phyloP scores from a whole-genome alignment of 2,113 vertebrate genomes.

The Clarias batrachus region DNA sequence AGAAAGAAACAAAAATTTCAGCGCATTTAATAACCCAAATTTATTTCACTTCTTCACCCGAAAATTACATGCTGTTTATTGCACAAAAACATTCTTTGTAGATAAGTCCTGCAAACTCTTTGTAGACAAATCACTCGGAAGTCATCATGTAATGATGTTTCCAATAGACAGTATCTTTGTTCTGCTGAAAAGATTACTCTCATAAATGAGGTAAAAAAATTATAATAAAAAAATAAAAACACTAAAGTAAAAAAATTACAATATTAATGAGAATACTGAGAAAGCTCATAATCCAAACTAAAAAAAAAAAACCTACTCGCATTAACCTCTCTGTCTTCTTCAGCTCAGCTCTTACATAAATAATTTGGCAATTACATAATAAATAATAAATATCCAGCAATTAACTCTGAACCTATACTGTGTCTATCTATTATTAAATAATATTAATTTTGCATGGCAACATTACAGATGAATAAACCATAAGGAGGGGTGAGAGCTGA shows the following conservation, averaged over 20 bases:
- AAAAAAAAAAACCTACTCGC: slow-evolving; percentile 11
- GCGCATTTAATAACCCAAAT: background rate
- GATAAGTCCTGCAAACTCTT: background rate
- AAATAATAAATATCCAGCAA: slow-evolving; percentile 60
- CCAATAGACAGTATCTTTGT: background rate
- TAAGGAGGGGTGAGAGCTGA: slow-evolving; percentile 51
- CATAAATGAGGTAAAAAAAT: background rate
- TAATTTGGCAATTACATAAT: slow-evolving; percentile 57
- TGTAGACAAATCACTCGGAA: background rate
- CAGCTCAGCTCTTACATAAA: slow-evolving; percentile 50
- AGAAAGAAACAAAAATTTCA: background rate
- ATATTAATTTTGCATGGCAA: slow-evolving; percentile 61
- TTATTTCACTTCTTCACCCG: background rate
- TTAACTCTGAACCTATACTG: slow-evolving; percentile 57
- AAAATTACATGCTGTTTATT: background rate
- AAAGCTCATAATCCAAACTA: slow-evolving; percentile 7
- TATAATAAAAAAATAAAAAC: background rate
- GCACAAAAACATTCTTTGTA: background rate
- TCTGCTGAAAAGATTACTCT: slow-evolving; percentile 15
- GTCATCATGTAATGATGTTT: background rate
- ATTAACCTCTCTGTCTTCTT: slow-evolving; percentile 36
- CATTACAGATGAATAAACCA: slow-evolving; percentile 61
- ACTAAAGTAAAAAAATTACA: background rate
- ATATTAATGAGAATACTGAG: slow-evolving; percentile 6
- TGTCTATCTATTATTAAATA: slow-evolving; percentile 58